Conservation (phyloP, 92 coral and sea anemone genomes). For the Parazoanthus darwini region DNA sequence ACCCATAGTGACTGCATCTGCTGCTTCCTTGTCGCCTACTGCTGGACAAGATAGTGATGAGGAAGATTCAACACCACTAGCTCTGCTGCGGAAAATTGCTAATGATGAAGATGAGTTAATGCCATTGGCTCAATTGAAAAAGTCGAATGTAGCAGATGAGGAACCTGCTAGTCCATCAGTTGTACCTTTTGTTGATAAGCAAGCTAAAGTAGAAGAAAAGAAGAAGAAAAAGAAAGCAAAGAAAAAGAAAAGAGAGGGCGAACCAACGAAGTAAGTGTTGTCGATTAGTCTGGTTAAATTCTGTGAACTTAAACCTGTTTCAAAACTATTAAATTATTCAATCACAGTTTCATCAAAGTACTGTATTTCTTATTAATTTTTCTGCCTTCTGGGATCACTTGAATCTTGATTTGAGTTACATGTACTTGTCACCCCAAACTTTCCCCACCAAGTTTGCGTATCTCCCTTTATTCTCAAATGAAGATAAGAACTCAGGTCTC, state of each 20-base stretch:
- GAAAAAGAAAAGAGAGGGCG: constrained; percentile 40
- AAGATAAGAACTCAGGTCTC: too few species aligned
- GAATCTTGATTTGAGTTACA: too few species aligned
- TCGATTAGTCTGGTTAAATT: not conserved
- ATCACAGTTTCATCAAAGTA: too few species aligned
- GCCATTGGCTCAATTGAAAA: constrained; percentile 40
- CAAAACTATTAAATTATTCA: too few species aligned
- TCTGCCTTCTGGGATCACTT: too few species aligned
- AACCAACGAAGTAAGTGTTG: constrained; percentile 31
- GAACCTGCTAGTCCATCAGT: not conserved
- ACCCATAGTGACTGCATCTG: constrained; percentile 34
- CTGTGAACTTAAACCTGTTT: not conserved
- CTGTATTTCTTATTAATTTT: not conserved
- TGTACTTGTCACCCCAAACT: too few species aligned
- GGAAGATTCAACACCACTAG: constrained; percentile 37
- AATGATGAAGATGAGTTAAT: constrained; percentile 31
- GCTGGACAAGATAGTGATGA: constrained; percentile 11
- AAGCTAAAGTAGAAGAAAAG: constrained; percentile 7
- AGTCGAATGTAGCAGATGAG: not conserved
- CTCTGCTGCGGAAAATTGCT: constrained; percentile 20
- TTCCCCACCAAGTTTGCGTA: too few species aligned
- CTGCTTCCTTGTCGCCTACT: not conserved
- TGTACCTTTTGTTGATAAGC: not conserved
- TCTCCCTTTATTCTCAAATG: too few species aligned
- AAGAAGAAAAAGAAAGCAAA: constrained; percentile 33